Conservation (phyloP, 2,797 vertebrate genomes). For the Lophotriccus pileatus region DNA sequence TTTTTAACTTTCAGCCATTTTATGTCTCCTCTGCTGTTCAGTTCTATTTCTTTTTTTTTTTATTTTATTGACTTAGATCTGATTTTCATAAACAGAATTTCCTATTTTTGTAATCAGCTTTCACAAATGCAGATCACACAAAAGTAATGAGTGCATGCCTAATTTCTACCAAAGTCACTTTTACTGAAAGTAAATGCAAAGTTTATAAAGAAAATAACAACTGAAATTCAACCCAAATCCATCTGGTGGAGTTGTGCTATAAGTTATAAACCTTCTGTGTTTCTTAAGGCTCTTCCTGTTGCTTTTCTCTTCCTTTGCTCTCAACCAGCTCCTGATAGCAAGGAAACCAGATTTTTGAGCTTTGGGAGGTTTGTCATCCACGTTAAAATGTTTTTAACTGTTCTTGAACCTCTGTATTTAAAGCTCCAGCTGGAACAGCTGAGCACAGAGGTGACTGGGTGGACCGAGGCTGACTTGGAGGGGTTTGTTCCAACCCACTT, state of each 20-base stretch:
- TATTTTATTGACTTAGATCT: neutral
- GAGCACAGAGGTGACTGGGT: neutral
- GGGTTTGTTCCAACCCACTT: neutral
- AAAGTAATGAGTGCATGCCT: neutral
- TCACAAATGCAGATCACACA: neutral
- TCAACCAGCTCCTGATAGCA: neutral
- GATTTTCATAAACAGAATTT: neutral
- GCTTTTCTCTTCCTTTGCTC: neutral
- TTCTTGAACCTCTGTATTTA: neutral
- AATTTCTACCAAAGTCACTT: neutral
- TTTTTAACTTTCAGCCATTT: neutral
- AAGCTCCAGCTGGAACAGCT: neutral
- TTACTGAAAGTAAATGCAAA: neutral
- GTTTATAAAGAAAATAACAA: neutral
- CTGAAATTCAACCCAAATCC: conserved; percentile 77
- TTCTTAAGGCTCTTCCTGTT: conserved; percentile 3
- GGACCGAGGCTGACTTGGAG: neutral
- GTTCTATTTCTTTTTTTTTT: neutral
- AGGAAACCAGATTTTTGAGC: neutral
- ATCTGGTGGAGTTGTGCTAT: conserved; percentile 76
- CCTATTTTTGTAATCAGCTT: neutral
- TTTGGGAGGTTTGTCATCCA: neutral
- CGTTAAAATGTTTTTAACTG: neutral
- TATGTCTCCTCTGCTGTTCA: neutral
- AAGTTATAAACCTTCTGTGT: conserved; percentile 62